Conservation (phyloP, 2,113 vertebrate genomes). For the Scophthalmus maximus region DNA sequence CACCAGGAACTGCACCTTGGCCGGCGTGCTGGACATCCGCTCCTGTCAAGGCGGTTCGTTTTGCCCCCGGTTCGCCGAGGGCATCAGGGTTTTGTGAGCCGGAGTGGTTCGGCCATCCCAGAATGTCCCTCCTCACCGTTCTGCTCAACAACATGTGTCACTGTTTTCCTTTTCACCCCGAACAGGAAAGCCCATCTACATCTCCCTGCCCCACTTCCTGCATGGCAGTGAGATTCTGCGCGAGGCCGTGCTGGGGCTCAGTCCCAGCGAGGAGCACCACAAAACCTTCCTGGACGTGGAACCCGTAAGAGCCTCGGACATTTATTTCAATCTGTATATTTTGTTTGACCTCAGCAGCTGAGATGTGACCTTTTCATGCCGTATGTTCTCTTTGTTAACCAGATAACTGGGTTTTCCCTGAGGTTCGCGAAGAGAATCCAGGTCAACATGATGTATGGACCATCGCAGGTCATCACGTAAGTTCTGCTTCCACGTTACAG, state of each 20-base stretch:
- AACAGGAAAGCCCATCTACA: conserved; percentile 86
- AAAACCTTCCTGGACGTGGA: conserved; percentile 91
- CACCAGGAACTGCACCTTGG: conserved; percentile 86
- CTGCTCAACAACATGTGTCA: not conserved
- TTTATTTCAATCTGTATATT: too few species aligned
- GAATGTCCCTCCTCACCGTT: not conserved
- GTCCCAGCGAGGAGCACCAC: conserved; percentile 84
- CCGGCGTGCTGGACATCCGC: conserved; percentile 88
- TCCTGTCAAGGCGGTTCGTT: conserved; percentile 83
- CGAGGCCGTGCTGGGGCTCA: conserved; percentile 81
- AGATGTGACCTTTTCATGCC: not conserved
- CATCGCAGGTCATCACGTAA: conserved; percentile 85
- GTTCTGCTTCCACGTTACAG: conserved; percentile 37
- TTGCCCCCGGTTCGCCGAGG: not conserved
- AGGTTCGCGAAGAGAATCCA: conserved; percentile 93
- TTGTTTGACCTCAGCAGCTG: too few species aligned
- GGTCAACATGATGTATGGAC: conserved; percentile 89
- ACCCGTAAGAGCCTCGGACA: conserved; percentile 84
- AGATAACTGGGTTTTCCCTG: conserved; percentile 94
- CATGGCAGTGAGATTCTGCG: conserved; percentile 81
- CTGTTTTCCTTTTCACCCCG: not conserved
- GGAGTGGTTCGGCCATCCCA: not conserved
- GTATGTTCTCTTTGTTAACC: conserved; percentile 35
- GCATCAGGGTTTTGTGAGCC: too few species aligned
- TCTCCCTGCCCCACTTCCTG: conserved; percentile 95